Base-by-base conservation (phyloP, 1,140 invertebrate species). In the Palaemon carinicauda region DNA sequence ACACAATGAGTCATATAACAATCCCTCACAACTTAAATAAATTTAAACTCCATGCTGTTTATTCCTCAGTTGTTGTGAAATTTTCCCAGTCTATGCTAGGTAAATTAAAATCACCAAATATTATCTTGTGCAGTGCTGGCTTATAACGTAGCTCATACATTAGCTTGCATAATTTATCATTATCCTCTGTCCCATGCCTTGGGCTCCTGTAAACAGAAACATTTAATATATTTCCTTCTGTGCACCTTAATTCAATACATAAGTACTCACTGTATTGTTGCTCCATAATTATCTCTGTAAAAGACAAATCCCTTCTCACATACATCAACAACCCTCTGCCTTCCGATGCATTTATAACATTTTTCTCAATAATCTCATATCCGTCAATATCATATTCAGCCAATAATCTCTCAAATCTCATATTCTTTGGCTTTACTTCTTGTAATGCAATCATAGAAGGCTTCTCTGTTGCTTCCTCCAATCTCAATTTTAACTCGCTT, bases 191-290 rank as follows among this genome's bases (percentile, higher is more conserved):
- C 19, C 53, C n/a, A 51, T 15, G 21, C 3, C 31, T 78, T n/a
- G 15, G 73, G 73, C 73, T 75, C n/a, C 75, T 78, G 24, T 78
- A 51, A 51, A 78, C 21, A 51, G 75, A 78, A 51, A n/a, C 29
- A 50, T 51, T 78, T 51, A 78, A 78, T 51, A 78, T 78, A n/a
- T 9, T 15, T 7, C 27, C 33, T 31, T 15, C 53, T 21, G 14
- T 51, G 27, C 75, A 33, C 14, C 24, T 78, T 15, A 50, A 14
- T n/a, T 51, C 33, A 78, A n/a, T 50, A 51, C 10, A 12, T 41
- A 78, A 50, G 31, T 50, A 12, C n/a, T 78, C 75, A 78, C 75
- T n/a, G n/a, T 78, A 78, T 78, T 78, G 75, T 27, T 78, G 75
- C 53, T 78, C 75, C 29, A 51, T 78, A 41, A 19, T 50, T 50